Evolutionary conservation across 2,797 vertebrate genomes (phyloP).

Genomic region (Gadopsis marmoratus): DNA sequence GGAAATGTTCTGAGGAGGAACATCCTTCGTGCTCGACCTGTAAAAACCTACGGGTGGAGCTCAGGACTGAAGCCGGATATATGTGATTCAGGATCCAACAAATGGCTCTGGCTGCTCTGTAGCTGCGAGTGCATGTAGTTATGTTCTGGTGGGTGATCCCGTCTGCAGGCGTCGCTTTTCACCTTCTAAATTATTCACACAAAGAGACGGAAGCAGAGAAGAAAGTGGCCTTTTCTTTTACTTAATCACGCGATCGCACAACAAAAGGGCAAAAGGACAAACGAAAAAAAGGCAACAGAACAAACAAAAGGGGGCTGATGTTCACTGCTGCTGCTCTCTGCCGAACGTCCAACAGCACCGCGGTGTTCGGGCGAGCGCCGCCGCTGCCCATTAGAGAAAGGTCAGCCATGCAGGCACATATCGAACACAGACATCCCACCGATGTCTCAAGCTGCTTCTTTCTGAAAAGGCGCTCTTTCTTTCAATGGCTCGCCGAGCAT

Average conservation of each 20-base stretch:
- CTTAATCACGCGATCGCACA: neutral
- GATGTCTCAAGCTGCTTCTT: conserved; percentile 74
- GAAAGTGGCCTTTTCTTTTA: neutral
- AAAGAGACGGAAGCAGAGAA: neutral
- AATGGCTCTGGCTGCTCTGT: too few relatives aligned
- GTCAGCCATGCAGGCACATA: conserved; percentile 65
- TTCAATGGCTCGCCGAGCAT: conserved; percentile 46
- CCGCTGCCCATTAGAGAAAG: conserved; percentile 73
- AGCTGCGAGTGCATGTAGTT: neutral
- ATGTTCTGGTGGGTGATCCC: conserved; percentile 47
- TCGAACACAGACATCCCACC: conserved; percentile 71
- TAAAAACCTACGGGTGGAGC: neutral
- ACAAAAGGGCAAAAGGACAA: neutral
- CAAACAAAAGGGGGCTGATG: neutral
- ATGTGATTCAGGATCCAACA: too few relatives aligned
- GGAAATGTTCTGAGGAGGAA: conserved; percentile 13
- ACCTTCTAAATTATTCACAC: conserved; percentile 50
- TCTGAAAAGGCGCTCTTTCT: conserved; percentile 61
- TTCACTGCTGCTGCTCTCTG: conserved; percentile 1
- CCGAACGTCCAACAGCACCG: conserved; percentile 49
- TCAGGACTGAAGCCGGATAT: neutral
- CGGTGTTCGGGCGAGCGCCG: conserved; percentile 5
- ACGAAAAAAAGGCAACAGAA: neutral
- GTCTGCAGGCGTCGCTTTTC: conserved; percentile 58
- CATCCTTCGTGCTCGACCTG: conserved; percentile 7